phyloP scores from a whole-genome alignment of 1,140 invertebrate species.

The Zaprionus gabonicus region DNA sequence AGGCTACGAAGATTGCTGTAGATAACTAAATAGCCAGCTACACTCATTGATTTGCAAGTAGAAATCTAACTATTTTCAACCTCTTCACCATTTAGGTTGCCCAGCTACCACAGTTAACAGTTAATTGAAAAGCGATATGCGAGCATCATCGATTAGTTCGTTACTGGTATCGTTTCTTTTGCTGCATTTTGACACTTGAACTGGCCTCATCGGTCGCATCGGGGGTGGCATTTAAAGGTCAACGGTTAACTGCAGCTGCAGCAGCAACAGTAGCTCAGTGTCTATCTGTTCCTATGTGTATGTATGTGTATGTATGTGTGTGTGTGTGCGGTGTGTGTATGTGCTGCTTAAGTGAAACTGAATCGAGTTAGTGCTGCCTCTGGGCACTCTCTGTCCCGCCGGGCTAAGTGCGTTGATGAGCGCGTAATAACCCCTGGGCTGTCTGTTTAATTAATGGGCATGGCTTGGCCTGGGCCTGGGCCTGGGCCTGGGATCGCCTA shows the following conservation, averaged over 20 bases:
- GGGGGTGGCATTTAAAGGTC: constrained; percentile 27
- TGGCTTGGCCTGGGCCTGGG: constrained; percentile 37
- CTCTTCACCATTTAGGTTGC: neutral
- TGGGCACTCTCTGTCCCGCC: neutral
- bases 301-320: neutral
- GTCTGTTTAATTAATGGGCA: constrained; percentile 69
- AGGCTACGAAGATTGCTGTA: neutral
- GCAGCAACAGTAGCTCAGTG: neutral
- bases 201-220: neutral
- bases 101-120: constrained; percentile 5
- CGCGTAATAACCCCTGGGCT: constrained; percentile 64
- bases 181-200: constrained; percentile 26
- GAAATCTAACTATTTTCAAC: neutral
- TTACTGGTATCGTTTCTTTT: neutral
- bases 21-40: neutral
- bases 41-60: neutral
- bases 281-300: neutral
- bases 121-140: constrained; percentile 18
- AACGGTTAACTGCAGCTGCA: constrained; percentile 24
- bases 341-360: neutral
- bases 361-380: constrained; percentile 2
- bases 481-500: constrained; percentile 20
- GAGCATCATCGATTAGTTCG: neutral
- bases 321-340: neutral
- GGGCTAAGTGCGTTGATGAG: constrained; percentile 70